Evolutionary conservation across 2,888 invertebrate species (phyloP), one percentile per base, ranked within the genome.

Genomic region (Eulithis testata): DNA sequence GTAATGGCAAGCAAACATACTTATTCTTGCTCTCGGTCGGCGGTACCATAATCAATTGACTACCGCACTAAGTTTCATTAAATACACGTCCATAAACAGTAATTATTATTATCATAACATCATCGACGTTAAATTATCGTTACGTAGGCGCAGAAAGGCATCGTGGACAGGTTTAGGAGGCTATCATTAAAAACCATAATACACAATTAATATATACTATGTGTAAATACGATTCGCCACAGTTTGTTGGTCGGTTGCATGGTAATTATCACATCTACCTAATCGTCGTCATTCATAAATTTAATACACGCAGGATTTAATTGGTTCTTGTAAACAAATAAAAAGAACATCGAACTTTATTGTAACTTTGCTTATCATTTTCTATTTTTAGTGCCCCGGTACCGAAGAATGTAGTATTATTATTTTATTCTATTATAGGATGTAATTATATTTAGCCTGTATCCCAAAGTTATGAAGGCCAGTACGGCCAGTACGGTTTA

Each of bases 1-100:
- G 73, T 73, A 71, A 79, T 76, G 75, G 75, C 70, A 75, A 76
- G 75, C 73, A 68, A 68, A 69, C 70, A 72, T 66, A 71, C 78
- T 77, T 77, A 80, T 82, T 77, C 77, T 71, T 70, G 69, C 63
- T 63, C 64, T 60, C 66, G 55, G 57, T 64, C 71, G 60, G 61
- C 73, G 73, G 72, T 73, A 72, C 76, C 67, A 64, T 66, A 68
- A 66, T 72, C 69, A 66, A 66, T 72, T 68, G 60, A 64, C 70
- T 51, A 54, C 65, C 57, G 65, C 66, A 68, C 58, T 51, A 56
- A 21, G 58, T 47, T 63, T 60, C 56, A 65, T 69, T 64, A 68
- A 60, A 63, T 65, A 66, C 50, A 57, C 60, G 60, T 58, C 59
- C 57, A 55, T 54, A 63, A 60, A 60, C 52, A 55, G 40, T 61